Evolutionary conservation across 2,797 vertebrate genomes (phyloP), one percentile per base, ranked within the genome.

Genomic region (Rhinogobio ventralis): DNA sequence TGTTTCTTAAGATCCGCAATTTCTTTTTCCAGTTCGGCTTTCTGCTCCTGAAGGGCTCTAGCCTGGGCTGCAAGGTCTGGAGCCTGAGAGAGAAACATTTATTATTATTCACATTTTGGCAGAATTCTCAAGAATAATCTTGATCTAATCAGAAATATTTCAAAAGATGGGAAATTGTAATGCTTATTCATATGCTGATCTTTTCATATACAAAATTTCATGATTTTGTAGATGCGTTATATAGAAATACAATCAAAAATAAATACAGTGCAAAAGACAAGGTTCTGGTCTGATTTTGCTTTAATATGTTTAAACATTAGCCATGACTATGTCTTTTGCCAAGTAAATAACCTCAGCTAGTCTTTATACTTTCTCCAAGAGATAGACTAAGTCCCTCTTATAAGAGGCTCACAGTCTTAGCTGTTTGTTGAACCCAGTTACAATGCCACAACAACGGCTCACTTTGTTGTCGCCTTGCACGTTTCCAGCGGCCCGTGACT

Each of bases 401-500:
- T 88, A 83, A 91, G 86, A 73, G 79, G 87, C 84, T 88, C 88
- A 90, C 62, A 60, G 83, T 82, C 88, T 87, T 86, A 85, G 83
- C 79, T 79, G 80, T 90, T 87, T 84, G 73, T 78, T 85, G 51
- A 83, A 39, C 49, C 84, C 73, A 85, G 74, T 77, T 82, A 82
- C 49, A 88, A 75, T 2, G 33, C 85, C 23, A 72, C 5, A 89
- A 92, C 67, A 91, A 89, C 46, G 42, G 75, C 92, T 94, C 85
- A 96, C 95, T 89, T 93, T 95, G 86, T 77, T 92, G 83, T 93
- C 95, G 85, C 93, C 93, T 90, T 96, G 96, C 0, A 93, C 87
- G 30, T 92, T 95, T 28, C 95, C 95, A 2, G 97, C 95, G 79
- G 97, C 97, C 88, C 97, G 95, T 85, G 98, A 98, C 93, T 98